These are phyloP conservation scores for Lampris megalopsis DNA, from an alignment of 2,113 vertebrate species.

Conservation along the genomic window DNA sequence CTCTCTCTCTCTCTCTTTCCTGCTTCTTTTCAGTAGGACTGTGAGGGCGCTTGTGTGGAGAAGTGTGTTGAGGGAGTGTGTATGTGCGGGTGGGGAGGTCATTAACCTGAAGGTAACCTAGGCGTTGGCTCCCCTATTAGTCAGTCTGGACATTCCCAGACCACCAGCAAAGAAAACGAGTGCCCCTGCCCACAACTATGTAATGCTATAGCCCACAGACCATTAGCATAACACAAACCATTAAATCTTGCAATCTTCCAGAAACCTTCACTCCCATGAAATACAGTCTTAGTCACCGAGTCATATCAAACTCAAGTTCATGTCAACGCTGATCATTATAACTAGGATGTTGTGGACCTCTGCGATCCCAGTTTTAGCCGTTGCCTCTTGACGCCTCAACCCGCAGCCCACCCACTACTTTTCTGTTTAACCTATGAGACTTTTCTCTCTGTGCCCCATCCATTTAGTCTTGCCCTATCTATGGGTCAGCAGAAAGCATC, in stretches of 20 bases:
- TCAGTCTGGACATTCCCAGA: slow-evolving; percentile 48
- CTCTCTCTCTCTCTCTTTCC: not conserved
- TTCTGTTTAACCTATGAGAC: no score
- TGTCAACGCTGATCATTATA: not conserved
- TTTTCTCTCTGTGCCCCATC: no score
- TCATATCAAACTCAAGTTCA: not conserved
- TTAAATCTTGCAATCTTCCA: not conserved
- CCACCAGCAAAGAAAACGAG: slow-evolving; percentile 59
- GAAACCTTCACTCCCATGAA: not conserved
- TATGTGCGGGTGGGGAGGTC: slow-evolving; percentile 18
- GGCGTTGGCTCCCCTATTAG: slow-evolving; percentile 50
- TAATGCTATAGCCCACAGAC: not conserved
- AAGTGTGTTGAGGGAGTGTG: slow-evolving; percentile 21
- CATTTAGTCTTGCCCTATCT: no score
- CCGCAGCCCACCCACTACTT: no score
- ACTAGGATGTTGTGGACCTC: no score
- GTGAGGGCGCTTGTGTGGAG: slow-evolving; percentile 5
- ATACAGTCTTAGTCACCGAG: not conserved
- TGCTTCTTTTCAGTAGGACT: not conserved
- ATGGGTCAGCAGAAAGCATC: no score
- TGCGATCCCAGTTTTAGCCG: no score
- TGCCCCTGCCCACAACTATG: slow-evolving; percentile 3
- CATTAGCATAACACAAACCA: not conserved
- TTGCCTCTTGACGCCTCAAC: no score
- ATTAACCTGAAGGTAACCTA: slow-evolving; percentile 58